These are phyloP conservation scores for Hylia prasina DNA, from an alignment of 2,113 vertebrate genomes.

Conservation along the genomic window DNA sequence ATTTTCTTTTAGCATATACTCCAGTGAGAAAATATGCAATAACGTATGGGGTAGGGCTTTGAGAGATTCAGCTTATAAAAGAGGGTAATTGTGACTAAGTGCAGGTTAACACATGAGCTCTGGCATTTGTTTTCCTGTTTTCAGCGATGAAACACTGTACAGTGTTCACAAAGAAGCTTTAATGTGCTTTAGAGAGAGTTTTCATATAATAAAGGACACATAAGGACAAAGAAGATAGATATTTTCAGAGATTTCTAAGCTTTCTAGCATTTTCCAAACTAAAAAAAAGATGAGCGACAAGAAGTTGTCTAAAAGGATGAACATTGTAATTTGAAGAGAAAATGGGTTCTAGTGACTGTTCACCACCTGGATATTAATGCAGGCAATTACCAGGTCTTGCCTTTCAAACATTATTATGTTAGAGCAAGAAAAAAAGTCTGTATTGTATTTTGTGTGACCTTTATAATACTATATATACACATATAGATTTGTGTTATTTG, in stretches of 20 bases:
- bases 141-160: not conserved
- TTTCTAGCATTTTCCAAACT: not conserved
- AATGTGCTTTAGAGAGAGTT: not conserved
- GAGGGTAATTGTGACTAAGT: not conserved
- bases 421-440: conserved; percentile 15
- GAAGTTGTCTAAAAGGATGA: not conserved
- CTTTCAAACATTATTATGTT: conserved; percentile 30
- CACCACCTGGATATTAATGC: conserved; percentile 22
- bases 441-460: conserved; percentile 49
- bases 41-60: not conserved
- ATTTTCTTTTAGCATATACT: not conserved
- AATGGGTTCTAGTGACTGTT: not conserved
- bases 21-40: not conserved
- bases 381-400: conserved; percentile 22
- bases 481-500: conserved; percentile 21
- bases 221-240: not conserved
- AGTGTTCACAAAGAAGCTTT: not conserved
- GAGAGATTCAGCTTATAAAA: not conserved
- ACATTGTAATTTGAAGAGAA: not conserved
- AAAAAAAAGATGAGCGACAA: not conserved
- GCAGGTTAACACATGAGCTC: not conserved
- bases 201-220: too few species aligned
- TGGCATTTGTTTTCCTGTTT: not conserved
- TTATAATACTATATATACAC: not conserved
- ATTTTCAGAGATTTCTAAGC: not conserved